phyloP scores from a whole-genome alignment of 2,797 vertebrate genomes.

The Trematocara caparti region DNA sequence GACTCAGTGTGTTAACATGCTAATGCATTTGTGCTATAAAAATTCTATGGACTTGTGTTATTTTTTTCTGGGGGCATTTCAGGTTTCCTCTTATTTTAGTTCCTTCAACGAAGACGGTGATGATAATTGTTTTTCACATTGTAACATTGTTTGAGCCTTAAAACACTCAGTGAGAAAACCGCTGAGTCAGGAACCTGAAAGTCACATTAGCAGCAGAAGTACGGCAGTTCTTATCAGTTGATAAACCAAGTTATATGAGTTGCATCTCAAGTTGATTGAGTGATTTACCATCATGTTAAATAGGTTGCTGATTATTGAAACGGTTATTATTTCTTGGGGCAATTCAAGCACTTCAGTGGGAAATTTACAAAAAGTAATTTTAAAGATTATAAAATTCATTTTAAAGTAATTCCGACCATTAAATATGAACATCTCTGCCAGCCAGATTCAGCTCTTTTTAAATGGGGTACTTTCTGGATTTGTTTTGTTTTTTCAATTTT shows the following conservation, averaged over 20 bases:
- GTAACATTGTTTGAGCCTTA: not conserved
- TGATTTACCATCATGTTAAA: not conserved
- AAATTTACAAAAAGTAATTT: not conserved
- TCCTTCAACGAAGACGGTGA: rapidly evolving
- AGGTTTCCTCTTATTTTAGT: not conserved
- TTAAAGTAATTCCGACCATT: not conserved
- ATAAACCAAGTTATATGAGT: not conserved
- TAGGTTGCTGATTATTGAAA: not conserved
- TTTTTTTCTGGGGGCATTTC: not conserved
- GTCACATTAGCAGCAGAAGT: not conserved
- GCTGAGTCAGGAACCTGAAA: not conserved
- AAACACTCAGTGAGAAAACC: not conserved
- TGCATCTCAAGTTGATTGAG: not conserved
- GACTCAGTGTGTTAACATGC: not conserved
- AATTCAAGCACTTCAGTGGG: too few species aligned
- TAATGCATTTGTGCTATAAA: not conserved
- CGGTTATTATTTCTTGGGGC: not conserved
- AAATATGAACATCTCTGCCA: not conserved
- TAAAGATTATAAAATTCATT: not conserved
- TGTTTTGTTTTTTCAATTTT: not conserved
- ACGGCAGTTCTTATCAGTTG: not conserved
- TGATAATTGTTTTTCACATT: not conserved
- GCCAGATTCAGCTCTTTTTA: not conserved
- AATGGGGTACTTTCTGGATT: not conserved
- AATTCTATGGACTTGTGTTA: not conserved